Evolutionary conservation across 1,140 invertebrate species (phyloP).

Genomic region (Cecropterus lyciades): DNA sequence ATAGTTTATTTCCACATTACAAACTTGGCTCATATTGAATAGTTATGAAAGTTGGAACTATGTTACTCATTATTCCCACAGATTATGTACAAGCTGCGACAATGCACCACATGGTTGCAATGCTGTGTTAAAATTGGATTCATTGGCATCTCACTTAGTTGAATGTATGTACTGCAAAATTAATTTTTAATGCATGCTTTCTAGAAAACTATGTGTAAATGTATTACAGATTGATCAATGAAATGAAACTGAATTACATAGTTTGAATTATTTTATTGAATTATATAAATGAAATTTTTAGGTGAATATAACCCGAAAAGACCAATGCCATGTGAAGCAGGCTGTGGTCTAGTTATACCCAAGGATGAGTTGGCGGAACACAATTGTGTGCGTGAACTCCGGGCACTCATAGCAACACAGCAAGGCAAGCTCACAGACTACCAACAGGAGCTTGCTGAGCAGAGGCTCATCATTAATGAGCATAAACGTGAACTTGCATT

Average conservation of each 20-base stretch:
- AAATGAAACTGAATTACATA: no score
- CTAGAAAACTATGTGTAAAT: no score
- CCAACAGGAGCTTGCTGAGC: conserved; percentile 93
- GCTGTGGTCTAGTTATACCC: conserved; percentile 96
- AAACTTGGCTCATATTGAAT: no score
- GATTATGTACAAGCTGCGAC: conserved; percentile 95
- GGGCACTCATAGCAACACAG: conserved; percentile 93
- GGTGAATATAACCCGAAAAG: conserved; percentile 93
- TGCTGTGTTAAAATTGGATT: conserved; percentile 93
- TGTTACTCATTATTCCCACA: conserved; percentile 53
- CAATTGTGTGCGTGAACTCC: conserved; percentile 95
- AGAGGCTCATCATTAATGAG: conserved; percentile 94
- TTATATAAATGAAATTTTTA: conserved; percentile 35
- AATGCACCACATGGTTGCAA: conserved; percentile 95
- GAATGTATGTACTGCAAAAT: conserved; percentile 91
- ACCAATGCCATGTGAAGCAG: conserved; percentile 95
- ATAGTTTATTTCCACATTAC: no score
- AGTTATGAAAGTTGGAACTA: no score
- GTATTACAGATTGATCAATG: no score
- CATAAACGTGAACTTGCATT: conserved; percentile 94
- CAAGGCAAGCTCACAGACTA: conserved; percentile 93
- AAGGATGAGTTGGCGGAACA: conserved; percentile 98
- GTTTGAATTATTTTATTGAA: no score
- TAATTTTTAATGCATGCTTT: no score
- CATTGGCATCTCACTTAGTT: conserved; percentile 91